A percentile compares a stretch with the other conserved stretches of the same genome.
Conservation (phyloP, 2,797 vertebrate genomes). For the Odontamblyopus lacepedii region DNA sequence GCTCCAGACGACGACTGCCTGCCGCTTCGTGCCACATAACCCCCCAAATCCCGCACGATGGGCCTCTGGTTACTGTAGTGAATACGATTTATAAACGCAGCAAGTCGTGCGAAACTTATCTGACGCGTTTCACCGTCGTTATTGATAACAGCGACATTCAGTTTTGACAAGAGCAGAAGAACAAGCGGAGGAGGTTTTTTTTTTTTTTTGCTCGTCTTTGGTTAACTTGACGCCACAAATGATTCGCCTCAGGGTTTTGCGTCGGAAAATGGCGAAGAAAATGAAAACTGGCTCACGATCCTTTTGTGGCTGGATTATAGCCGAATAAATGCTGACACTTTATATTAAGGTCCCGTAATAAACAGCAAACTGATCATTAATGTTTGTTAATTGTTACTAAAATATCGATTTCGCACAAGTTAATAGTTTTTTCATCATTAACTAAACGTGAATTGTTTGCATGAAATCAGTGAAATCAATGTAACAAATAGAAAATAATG, state of each 20-base stretch:
- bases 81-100: slow-evolving; percentile 21
- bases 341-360: no score
- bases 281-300: not conserved
- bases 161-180: slow-evolving; percentile 17
- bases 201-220: not conserved
- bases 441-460: no score
- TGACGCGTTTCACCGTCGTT: slow-evolving; percentile 16
- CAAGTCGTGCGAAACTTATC: slow-evolving; percentile 16
- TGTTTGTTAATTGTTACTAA: no score
- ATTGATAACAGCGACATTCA: slow-evolving; percentile 25
- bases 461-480: no score
- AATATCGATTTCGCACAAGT: no score
- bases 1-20: slow-evolving; percentile 30
- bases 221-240: not conserved
- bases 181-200: slow-evolving; percentile 1
- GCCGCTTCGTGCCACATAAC: not conserved
- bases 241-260: not conserved
- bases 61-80: not conserved
- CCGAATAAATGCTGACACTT: not conserved
- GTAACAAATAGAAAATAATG: no score
- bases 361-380: no score
- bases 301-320: not conserved
- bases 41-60: slow-evolving; percentile 1
- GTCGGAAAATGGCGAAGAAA: not conserved
- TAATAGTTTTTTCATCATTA: no score